Base-by-base conservation (phyloP, 2,888 invertebrate species). In the Napeogenes inachia region DNA sequence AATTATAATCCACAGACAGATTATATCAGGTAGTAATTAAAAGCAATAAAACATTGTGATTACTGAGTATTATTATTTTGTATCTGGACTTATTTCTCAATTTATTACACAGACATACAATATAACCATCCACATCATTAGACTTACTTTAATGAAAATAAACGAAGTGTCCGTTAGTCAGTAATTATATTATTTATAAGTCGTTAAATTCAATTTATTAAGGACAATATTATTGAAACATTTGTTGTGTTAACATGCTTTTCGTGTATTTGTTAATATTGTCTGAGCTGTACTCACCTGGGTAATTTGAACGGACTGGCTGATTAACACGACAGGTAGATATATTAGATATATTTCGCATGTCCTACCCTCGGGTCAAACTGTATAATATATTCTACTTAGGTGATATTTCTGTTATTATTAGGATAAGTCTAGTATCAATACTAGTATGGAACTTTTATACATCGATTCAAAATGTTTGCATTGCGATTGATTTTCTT, bases 81-180 rank as follows among this genome's bases (percentile, higher is more conserved):
- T 56, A 50, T 56, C 56, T 45, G 54, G 33, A 57, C 45, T 54
- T 46, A 57, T 57, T 62, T 42, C n/a, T 47, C 30, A 47, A 47
- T 59, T 63, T 63, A 63, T 59, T 56, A 46, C 38, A 60, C 57
- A 54, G 46, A 59, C 42, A 47, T 42, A 13, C 57, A 54, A 46
- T 45, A 47, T 4, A 2, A 60, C 65, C 71, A 70, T 76, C 78
- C 79, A 21, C 0, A 35, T 6, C 35, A 35, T 5, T 35, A 4
- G 4, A 35, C 35, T 6, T 5, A 21, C 21, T 4, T 47, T 21
- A 50, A 50, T 50, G 50, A 50, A 30, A 50, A 8, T 50, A 4
- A 50, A 50, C 30, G 50, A 30, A 50, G 30, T 30, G 50, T 50
- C 30, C 21, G 8, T 50, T 50, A 30, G 30, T 30, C n/a, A 13